Base-by-base conservation (phyloP, 2,797 vertebrate genomes). In the Cynopterus sphinx region DNA sequence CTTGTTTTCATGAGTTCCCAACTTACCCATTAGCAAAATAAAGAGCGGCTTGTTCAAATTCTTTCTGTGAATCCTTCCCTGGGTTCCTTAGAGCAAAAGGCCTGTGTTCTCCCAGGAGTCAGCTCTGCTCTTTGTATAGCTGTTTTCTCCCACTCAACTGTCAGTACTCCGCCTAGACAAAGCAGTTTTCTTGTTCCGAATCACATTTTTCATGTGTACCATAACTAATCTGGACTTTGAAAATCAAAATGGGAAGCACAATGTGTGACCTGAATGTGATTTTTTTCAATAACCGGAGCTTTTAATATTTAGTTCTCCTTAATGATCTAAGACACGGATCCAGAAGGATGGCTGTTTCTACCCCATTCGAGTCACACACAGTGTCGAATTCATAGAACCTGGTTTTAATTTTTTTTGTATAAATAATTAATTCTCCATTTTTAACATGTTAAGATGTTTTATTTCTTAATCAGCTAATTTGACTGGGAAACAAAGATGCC, bases 391-490 rank as follows among this genome's bases (percentile, higher is more conserved):
- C 98, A 98, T 97, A 86, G 91, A 98, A 97, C 85, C 94, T 96
- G 93, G 97, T 96, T 98, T 98, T 97, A 97, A 98, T 98, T 98
- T 97, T 98, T 96, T 97, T 98, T 96, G 94, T 98, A 98, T 98
- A 98, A 98, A 98, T 98, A 98, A 98, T 98, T 98, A 98, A 98
- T 98, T 97, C 97, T 98, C 97, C 98, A 98, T 98, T 98, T 98
- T 98, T 96, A 98, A 96, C 98, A 98, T 81, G 94, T 98, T 98
- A 98, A 98, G 98, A 98, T 98, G 98, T 98, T 98, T 98, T 98
- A 98, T 98, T 98, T 98, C 98, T 98, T 98, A 98, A 98, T 99
- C 98, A 98, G 98, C 97, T 98, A 98, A 98, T 98, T 98, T 98
- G 98, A 98, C 97, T 89, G 92, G 96, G 98, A 98, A 98, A 99